Evolutionary conservation across 2,888 invertebrate genomes (phyloP).

Genomic region (Tuta absoluta): DNA sequence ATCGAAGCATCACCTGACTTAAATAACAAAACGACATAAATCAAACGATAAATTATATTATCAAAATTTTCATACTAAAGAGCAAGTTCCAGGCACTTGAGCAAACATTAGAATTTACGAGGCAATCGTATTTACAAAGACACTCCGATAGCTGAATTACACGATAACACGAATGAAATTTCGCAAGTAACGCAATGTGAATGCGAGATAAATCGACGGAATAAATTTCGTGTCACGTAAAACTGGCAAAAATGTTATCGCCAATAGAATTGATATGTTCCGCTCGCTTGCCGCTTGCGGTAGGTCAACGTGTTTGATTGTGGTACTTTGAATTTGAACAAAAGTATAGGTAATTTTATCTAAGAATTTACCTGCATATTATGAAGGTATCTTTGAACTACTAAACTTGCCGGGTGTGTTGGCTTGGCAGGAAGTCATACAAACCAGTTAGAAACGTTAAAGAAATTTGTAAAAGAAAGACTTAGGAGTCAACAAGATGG

Average conservation of each 20-base stretch:
- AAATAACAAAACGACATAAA: background rate
- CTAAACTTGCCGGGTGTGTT: too few relatives aligned
- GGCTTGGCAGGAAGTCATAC: too few relatives aligned
- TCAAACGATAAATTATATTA: background rate
- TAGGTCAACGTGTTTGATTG: conserved; percentile 41
- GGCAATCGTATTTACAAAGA: conserved; percentile 41
- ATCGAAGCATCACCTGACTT: background rate
- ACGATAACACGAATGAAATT: conserved; percentile 74
- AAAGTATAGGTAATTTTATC: background rate
- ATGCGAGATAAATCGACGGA: conserved; percentile 76
- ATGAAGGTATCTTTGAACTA: too few relatives aligned
- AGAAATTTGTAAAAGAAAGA: too few relatives aligned
- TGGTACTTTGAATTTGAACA: background rate
- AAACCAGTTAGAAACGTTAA: too few relatives aligned
- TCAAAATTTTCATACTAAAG: background rate
- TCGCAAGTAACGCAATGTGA: conserved; percentile 72
- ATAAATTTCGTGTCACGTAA: conserved; percentile 78
- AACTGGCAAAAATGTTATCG: conserved; percentile 77
- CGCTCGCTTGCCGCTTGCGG: conserved; percentile 58
- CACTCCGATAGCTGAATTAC: conserved; percentile 51
- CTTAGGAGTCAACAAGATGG: too few relatives aligned
- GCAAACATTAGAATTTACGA: background rate
- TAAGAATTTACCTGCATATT: too few relatives aligned
- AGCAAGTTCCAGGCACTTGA: too few relatives aligned
- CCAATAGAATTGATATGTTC: conserved; percentile 68